Evolutionary conservation across 2,797 vertebrate genomes (phyloP), one percentile per base, ranked within the genome.

Genomic region (Acridotheres tristis): DNA sequence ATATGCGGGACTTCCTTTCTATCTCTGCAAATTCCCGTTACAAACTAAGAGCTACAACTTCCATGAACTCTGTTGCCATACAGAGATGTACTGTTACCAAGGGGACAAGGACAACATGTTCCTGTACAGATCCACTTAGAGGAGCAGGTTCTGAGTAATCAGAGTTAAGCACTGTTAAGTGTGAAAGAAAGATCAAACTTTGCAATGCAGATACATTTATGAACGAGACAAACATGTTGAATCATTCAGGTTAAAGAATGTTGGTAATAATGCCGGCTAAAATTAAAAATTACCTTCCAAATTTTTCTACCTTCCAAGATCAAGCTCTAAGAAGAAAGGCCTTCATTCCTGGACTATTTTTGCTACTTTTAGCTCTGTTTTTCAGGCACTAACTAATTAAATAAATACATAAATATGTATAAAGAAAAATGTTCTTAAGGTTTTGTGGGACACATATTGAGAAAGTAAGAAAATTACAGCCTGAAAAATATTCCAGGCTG

Each of bases 51-150:
- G 13, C 21, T 81, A 25, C 47, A 80, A 38, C 45, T 81, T 79
- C 53, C 45, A 29, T 89, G 92, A 93, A 85, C 85, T 92, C 69
- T 48, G 51, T 83, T 95, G 83, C 76, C 89, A 50, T 54, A 76
- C 68, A 63, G 68, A 96, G 61, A 89, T 66, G 57, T 54, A 59
- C 72, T 93, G 93, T 95, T 94, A 83, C 87, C 87, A 95, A 94
- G 86, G 90, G 86, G 78, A 96, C 65, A 85, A 90, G 84, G 77
- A 95, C 77, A 90, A 61, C 77, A 71, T 96, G 86, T 96, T 93
- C 90, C 71, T 76, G 38, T 85, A 74, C 55, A 91, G 91, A 88
- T 85, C 58, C 74, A 73, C 69, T 94, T 94, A 86, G 55, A 82
- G 53, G 57, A 89, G 34, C 55, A 71, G 38, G 65, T 89, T 95